A percentile compares a stretch with the other conserved stretches of the same genome.
These are phyloP conservation scores for Byasa hedistus DNA, from an alignment of 2,888 invertebrate species.

Conservation along the genomic window DNA sequence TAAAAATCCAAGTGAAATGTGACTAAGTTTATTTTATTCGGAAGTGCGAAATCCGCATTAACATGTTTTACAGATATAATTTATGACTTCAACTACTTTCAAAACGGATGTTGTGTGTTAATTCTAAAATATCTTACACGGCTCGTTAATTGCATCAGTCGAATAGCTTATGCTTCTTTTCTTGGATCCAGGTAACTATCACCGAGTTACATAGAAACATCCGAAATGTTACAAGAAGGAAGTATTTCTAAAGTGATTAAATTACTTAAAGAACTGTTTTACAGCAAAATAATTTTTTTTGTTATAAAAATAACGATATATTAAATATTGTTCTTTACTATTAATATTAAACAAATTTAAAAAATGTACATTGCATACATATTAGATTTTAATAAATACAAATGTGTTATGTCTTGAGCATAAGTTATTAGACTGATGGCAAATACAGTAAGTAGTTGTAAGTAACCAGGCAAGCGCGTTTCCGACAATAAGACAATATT, in stretches of 20 bases:
- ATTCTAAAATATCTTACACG: slow-evolving; percentile 9
- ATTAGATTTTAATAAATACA: too few species aligned
- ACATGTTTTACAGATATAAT: slow-evolving; percentile 38
- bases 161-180: slow-evolving; percentile 2
- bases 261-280: too few species aligned
- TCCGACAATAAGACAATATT: slow-evolving; percentile 15
- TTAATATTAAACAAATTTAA: too few species aligned
- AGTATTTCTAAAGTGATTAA: too few species aligned
- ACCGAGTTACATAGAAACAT: neutral
- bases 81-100: slow-evolving; percentile 17
- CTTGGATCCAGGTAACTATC: neutral
- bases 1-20: slow-evolving; percentile 49
- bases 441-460: slow-evolving; percentile 21
- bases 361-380: too few species aligned
- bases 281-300: too few species aligned
- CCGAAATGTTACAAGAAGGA: too few species aligned
- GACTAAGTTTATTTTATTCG: slow-evolving; percentile 73
- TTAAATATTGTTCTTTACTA: too few species aligned
- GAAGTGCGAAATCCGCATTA: slow-evolving; percentile 57
- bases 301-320: too few species aligned
- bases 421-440: slow-evolving; percentile 20
- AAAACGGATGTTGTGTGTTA: slow-evolving; percentile 6
- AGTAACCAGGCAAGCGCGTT: slow-evolving; percentile 25
- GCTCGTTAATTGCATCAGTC: slow-evolving; percentile 3
- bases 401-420: neutral